phyloP scores from a whole-genome alignment of 1,140 invertebrate genomes.

The Pseudoatta argentina region DNA sequence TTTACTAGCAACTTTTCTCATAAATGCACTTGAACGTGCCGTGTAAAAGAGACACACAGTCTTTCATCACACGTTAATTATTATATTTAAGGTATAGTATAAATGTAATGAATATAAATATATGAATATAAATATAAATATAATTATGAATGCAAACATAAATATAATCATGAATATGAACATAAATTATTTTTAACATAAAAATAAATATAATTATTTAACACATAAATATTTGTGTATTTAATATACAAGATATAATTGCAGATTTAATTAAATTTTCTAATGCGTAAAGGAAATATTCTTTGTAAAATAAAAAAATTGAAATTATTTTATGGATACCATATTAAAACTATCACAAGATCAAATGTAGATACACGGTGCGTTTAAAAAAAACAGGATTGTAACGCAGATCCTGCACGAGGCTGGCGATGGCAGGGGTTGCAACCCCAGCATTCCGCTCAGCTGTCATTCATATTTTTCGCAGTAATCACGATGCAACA shows the following conservation, averaged over 20 bases:
- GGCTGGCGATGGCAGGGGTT: not conserved
- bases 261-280: not conserved
- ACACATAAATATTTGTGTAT: too few relatives aligned
- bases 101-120: too few relatives aligned
- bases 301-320: not conserved
- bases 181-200: too few relatives aligned
- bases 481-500: slow-evolving; percentile 77
- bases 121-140: too few relatives aligned
- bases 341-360: not conserved
- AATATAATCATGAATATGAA: too few relatives aligned
- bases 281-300: not conserved
- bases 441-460: not conserved
- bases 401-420: too few relatives aligned
- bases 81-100: too few relatives aligned
- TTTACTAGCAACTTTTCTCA: not conserved
- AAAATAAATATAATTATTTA: not conserved
- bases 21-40: not conserved
- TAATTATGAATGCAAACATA: not conserved
- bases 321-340: not conserved
- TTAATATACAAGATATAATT: not conserved
- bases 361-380: not conserved
- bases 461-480: slow-evolving; percentile 71
- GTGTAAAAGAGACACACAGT: not conserved
- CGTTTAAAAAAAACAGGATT: not conserved
- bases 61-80: not conserved